Evolutionary conservation across 2,797 vertebrate genomes (phyloP), one percentile per base, ranked within the genome.

Genomic region (Rhinoraja longicauda): DNA sequence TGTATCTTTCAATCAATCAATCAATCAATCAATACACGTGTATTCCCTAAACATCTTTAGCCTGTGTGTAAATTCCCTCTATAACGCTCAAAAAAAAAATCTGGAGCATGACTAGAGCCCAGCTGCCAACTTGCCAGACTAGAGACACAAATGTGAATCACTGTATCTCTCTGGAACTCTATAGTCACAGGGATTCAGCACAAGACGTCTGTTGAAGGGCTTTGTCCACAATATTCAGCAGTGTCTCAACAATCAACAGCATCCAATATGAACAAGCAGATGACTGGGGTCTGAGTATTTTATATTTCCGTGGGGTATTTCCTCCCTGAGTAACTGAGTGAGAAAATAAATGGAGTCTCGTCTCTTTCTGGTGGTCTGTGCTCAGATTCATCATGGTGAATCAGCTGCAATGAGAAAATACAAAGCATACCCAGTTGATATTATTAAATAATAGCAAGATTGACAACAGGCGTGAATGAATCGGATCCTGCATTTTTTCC

Each of bases 121-220:
- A 53, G 45, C 45, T 53, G 45, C 45, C 53, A 53, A 53, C 45
- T 53, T 53, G 45, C 94, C 94, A 93, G 92, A 84, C 7, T 57
- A 79, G 70, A 90, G 94, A 78, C 62, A 93, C 94, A 93, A 70
- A 26, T 4, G 59, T 75, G 45, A 90, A 19, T 93, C 81, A 86
- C 32, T 84, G 67, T 24, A 45, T 24, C 45, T 26, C 36, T 21
- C 32, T 59, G n/a, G 26, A 0, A 24, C 67, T 36, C 70, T 21
- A 4, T 26, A 88, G 93, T n/a, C 93, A n/a, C 81, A 70, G 36
- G 77, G 70, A 1, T 24, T 36, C 79, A 90, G 81, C 82, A 90
- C 59, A 93, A 88, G 76, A 67, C 64, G 93, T 67, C 45, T 9
- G 64, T 93, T 86, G 70, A 93, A 93, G 53, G 72, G 72, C 12